phyloP scores from a whole-genome alignment of 2,888 invertebrate genomes.

The Congeria kusceri region DNA sequence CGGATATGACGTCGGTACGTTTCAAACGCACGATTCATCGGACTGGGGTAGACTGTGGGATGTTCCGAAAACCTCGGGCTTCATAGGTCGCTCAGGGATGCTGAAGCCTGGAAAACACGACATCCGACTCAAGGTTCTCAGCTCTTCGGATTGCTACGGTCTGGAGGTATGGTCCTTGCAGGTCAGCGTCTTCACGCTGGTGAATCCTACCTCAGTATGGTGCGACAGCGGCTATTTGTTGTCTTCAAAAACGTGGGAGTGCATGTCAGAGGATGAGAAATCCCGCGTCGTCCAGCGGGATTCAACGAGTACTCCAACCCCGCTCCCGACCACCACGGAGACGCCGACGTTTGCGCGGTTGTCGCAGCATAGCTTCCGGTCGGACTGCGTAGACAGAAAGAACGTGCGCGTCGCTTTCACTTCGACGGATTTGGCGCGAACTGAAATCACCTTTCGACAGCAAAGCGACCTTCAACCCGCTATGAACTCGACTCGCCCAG shows the following conservation, averaged over 20 bases:
- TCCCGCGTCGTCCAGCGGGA: neutral
- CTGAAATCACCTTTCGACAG: constrained; percentile 26
- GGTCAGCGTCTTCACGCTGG: constrained; percentile 12
- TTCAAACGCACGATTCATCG: constrained; percentile 36
- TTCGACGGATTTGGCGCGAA: constrained; percentile 27
- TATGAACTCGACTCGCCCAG: neutral
- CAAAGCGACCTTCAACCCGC: neutral
- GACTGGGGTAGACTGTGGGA: constrained; percentile 58
- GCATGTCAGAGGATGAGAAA: constrained; percentile 2
- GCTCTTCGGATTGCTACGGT: constrained; percentile 52
- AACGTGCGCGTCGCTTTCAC: constrained; percentile 46
- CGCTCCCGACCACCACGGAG: constrained; percentile 15
- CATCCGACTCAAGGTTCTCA: constrained; percentile 27
- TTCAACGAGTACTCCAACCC: neutral
- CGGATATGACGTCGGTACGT: constrained; percentile 43
- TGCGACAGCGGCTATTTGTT: constrained; percentile 27
- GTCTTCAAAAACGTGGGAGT: neutral
- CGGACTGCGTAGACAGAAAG: constrained; percentile 51
- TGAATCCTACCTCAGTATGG: constrained; percentile 37
- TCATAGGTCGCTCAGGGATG: constrained; percentile 32
- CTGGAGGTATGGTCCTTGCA: constrained; percentile 50
- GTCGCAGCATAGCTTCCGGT: constrained; percentile 37
- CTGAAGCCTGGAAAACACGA: constrained; percentile 46
- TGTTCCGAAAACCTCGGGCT: constrained; percentile 26
- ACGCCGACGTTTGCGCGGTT: constrained; percentile 27